Evolutionary conservation across 1,140 invertebrate species (phyloP).

Genomic region (Drosophila pruinosa): DNA sequence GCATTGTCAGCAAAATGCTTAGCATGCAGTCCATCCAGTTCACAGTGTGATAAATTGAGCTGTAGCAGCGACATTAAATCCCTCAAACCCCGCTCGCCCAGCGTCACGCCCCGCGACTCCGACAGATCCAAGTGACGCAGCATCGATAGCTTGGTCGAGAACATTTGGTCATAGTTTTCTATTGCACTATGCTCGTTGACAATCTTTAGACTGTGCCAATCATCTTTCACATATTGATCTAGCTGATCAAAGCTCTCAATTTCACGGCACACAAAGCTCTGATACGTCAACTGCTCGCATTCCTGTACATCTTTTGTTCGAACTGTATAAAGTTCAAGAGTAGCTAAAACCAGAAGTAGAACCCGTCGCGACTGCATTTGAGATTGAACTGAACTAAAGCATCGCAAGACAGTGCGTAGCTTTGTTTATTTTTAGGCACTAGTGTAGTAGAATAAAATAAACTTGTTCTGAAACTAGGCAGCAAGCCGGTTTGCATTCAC

Average conservation of each 20-base stretch:
- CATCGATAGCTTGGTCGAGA: conserved; percentile 11
- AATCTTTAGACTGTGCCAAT: conserved; percentile 47
- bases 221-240: conserved; percentile 7
- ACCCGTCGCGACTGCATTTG: conserved; percentile 40
- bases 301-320: conserved; percentile 51
- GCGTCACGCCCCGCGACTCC: conserved; percentile 37
- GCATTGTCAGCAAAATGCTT: conserved; percentile 40
- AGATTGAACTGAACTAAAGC: conserved; percentile 21
- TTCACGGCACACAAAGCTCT: conserved; percentile 45
- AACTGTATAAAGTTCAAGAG: background rate
- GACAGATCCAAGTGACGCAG: conserved; percentile 48
- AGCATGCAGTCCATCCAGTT: conserved; percentile 42
- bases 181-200: conserved; percentile 45
- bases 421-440: conserved; percentile 44
- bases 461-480: conserved; percentile 27
- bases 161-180: conserved; percentile 13
- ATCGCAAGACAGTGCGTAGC: conserved; percentile 12
- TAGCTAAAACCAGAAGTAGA: conserved; percentile 25
- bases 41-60: conserved; percentile 57
- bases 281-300: conserved; percentile 39
- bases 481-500: conserved; percentile 42
- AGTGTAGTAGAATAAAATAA: conserved; percentile 21
- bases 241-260: conserved; percentile 57
- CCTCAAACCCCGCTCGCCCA: conserved; percentile 38
- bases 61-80: conserved; percentile 38